Evolutionary conservation across 2,888 invertebrate species (phyloP), one percentile per base, ranked within the genome.

Genomic region (Andrena flavipes): DNA sequence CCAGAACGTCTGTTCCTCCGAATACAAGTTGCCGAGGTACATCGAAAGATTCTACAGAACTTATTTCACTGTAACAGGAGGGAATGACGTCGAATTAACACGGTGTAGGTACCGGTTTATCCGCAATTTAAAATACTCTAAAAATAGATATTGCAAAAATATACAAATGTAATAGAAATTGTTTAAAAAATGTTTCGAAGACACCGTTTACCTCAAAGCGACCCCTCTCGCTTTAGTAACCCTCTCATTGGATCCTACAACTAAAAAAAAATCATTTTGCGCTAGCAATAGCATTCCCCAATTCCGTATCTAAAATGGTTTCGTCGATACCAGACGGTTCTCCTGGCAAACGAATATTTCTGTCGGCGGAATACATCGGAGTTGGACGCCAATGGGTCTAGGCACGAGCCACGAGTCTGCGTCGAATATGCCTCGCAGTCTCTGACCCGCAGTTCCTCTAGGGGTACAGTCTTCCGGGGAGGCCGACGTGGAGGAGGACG

Each of bases 371-470:
- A 71, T 81, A 81, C 26, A 70, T 16, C 48, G 7, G 75, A 86
- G 88, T 84, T 83, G 80, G 92, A 91, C 92, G 92, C 91, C 91
- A 90, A 90, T 92, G 92, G 84, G 90, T 92, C 91, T 92, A 91
- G 93, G 92, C 93, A 93, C 93, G 93, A 93, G 93, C 92, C 92
- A 92, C 90, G 88, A 86, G 91, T 90, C 89, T 89, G 90, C 91
- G 88, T 89, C 89, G 90, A 92, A 91, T 92, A 91, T 91, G 92
- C 91, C 91, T 87, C 86, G 90, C 88, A 93, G 91, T 91, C 93
- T 92, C 92, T 93, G 93, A 93, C 93, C 93, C 93, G 93, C 90
- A 93, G 92, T 92, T 93, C 93, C 93, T 93, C 90, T 80, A 74
- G 84, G 87, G 88, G 91, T 90, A 88, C 68, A 89, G 91, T 91